A percentile compares a stretch with the other conserved stretches of the same genome.
Conservation (phyloP, 2,113 vertebrate species). For the Engraulis encrasicolus region DNA sequence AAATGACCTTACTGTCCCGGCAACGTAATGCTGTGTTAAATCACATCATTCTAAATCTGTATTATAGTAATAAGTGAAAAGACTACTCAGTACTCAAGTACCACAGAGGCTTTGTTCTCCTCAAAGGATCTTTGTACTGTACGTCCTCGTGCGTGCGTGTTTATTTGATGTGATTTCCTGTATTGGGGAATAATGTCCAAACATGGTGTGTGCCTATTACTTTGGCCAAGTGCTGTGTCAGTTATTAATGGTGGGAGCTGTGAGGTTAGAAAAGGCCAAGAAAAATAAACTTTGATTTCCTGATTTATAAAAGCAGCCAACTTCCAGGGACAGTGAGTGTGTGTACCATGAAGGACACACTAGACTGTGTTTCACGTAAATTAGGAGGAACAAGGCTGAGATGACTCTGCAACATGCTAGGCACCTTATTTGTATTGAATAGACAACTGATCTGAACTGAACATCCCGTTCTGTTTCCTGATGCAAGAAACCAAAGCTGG, state of each 20-base stretch:
- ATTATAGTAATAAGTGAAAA: neutral
- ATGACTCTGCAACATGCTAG: neutral
- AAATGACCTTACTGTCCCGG: neutral
- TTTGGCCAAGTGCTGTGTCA: neutral
- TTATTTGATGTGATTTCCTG: conserved; percentile 12
- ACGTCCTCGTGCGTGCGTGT: neutral
- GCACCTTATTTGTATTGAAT: neutral
- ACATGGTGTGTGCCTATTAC: neutral
- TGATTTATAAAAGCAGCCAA: neutral
- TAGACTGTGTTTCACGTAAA: neutral
- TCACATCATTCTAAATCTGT: neutral
- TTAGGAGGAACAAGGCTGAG: neutral
- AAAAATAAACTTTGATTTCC: neutral
- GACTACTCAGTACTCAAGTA: neutral
- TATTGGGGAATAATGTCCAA: neutral
- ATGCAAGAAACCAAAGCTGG: neutral
- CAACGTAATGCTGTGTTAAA: neutral
- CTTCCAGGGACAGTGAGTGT: neutral
- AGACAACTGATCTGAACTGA: neutral
- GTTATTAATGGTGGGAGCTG: neutral
- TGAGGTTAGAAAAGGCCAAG: neutral
- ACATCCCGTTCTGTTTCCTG: neutral
- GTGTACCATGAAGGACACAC: neutral
- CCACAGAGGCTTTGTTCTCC: neutral
- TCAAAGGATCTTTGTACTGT: neutral